Evolutionary conservation across 2,888 invertebrate species (phyloP).

Genomic region (Galerucella calmariensis): DNA sequence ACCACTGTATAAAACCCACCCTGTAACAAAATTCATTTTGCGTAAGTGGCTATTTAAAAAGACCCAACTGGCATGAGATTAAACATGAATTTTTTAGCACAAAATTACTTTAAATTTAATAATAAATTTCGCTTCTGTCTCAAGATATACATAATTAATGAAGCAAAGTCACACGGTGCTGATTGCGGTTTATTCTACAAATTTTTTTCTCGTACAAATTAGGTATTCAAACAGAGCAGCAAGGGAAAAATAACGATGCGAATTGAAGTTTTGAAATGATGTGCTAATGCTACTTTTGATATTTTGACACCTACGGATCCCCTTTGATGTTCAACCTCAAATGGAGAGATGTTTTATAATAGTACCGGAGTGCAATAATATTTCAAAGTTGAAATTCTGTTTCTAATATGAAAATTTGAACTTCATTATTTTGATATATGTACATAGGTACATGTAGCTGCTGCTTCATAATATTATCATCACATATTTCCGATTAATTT

Average conservation of each 20-base stretch:
- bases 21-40: too few relatives aligned
- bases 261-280: background rate
- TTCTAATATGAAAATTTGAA: too few relatives aligned
- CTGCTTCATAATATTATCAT: too few relatives aligned
- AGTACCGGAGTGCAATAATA: background rate
- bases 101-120: background rate
- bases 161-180: background rate
- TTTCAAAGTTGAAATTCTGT: background rate
- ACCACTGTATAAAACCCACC: too few relatives aligned
- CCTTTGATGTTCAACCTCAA: background rate
- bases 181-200: background rate
- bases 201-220: background rate
- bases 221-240: background rate
- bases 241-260: background rate
- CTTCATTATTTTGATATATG: too few relatives aligned
- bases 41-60: too few relatives aligned
- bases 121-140: background rate
- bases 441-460: too few relatives aligned
- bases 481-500: too few relatives aligned
- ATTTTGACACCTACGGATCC: background rate
- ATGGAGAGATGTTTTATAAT: background rate
- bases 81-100: background rate
- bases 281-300: background rate
- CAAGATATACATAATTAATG: slow-evolving; percentile 5
- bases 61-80: too few relatives aligned